These are phyloP conservation scores for Cyprinodon tularosa DNA, from an alignment of 2,113 vertebrate species.

Conservation along the genomic window DNA sequence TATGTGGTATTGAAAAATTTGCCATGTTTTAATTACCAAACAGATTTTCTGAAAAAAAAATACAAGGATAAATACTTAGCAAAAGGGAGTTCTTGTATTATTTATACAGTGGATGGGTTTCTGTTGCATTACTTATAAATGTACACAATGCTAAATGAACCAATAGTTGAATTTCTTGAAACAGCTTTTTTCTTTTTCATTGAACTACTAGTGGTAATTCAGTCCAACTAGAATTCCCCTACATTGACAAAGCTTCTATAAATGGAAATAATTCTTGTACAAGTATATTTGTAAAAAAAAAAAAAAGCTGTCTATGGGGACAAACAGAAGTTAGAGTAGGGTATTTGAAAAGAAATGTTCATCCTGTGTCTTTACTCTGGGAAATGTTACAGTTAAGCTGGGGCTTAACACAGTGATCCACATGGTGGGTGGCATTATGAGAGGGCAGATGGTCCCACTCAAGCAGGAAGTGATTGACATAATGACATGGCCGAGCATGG, in stretches of 20 bases:
- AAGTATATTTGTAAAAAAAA: not conserved
- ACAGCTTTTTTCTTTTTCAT: too few species aligned
- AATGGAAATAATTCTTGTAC: not conserved
- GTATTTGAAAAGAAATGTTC: conserved; percentile 53
- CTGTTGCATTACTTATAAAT: too few species aligned
- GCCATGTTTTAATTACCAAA: not conserved
- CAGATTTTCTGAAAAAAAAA: not conserved
- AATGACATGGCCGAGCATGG: conserved; percentile 72
- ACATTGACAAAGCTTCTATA: not conserved
- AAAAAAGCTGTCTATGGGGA: not conserved
- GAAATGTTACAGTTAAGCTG: conserved; percentile 53
- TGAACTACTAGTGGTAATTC: too few species aligned
- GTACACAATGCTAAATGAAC: too few species aligned
- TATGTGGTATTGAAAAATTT: not conserved
- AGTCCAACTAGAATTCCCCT: too few species aligned
- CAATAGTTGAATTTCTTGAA: too few species aligned
- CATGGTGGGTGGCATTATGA: conserved; percentile 74
- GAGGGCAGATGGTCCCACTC: conserved; percentile 83
- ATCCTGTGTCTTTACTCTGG: conserved; percentile 52
- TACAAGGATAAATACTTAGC: not conserved
- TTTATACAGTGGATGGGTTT: not conserved
- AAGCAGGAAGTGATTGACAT: conserved; percentile 84
- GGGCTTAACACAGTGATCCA: conserved; percentile 71
- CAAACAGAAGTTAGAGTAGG: not conserved
- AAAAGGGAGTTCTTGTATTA: not conserved